Conservation (phyloP, 2,113 vertebrate genomes). For the Psammodynastes pulverulentus region DNA sequence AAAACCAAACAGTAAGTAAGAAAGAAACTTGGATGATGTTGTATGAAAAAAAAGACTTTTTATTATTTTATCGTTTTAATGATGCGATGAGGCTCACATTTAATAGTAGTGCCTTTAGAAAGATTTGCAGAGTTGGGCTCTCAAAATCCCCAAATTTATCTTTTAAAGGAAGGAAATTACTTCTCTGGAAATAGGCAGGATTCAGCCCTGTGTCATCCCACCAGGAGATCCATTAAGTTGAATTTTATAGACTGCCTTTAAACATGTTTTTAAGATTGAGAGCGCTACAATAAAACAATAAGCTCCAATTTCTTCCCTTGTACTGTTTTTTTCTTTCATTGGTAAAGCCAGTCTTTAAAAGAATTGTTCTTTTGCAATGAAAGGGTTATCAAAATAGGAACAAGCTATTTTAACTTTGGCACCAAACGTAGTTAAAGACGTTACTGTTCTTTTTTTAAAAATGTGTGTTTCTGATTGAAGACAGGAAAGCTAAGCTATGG, state of each 20-base stretch:
- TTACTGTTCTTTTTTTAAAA: background rate
- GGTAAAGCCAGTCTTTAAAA: background rate
- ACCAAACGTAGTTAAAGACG: background rate
- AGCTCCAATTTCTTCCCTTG: background rate
- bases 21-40: background rate
- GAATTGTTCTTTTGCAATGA: background rate
- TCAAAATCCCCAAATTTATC: background rate
- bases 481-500: background rate
- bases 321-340: background rate
- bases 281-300: background rate
- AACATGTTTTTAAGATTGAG: background rate
- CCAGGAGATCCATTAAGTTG: background rate
- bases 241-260: background rate
- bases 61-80: background rate
- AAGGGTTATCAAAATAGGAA: background rate
- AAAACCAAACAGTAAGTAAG: background rate
- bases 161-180: background rate
- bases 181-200: background rate
- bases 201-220: background rate
- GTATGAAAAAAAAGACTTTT: background rate
- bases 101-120: background rate
- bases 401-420: background rate
- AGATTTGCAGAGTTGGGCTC: background rate
- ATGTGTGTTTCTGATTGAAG: background rate
- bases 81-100: background rate